Base-by-base conservation (phyloP, 2,888 invertebrate genomes). In the Tetranychus piercei region DNA sequence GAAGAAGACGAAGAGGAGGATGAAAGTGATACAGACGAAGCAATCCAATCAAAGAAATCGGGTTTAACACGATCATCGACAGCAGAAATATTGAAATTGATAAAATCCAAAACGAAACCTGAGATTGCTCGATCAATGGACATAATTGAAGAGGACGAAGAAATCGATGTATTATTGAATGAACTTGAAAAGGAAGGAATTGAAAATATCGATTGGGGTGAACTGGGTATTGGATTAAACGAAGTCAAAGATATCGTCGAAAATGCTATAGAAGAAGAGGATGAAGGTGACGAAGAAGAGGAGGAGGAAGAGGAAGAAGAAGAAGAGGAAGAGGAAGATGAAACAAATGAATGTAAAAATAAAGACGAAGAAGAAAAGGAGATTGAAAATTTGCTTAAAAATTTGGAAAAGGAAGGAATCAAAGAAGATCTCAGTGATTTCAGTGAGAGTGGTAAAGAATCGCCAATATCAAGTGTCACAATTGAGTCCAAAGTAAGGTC, bases 161-260 rank as follows among this genome's bases (percentile, higher is more conserved):
- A 76, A 44, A 76, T 77, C 20, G 76, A 76, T 23, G 73, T 64
- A 18, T 45, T 77, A 15, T 43, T 77, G 7, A 64, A 44, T 55
- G 75, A 69, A 8, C 67, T 77, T 23, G 76, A 76, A 69, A 70
- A 74, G 15, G 77, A 77, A 44, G 76, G 76, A 15, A 43, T 76
- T 6, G 76, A 77, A 8, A 75, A 76, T 71, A 75, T 76, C 20
- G 77, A 77, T 75, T 76, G 76, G 76, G 74, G 71, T 45, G 74
- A 75, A 20, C 69, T 76, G n/a, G 76, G 74, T 18, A 44, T 76
- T 34, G 73, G 73, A 34, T n/a, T 64, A 20, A 72, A 75, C 15
- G 76, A 76, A 67, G 76, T 76, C 15, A 74, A 77, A 74, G 74
- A 74, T 18, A 76, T 75, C 71, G 75, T 75, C 4, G 76, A 77